Conservation (phyloP, 1,140 invertebrate genomes). For the Gonioctena quinquepunctata region DNA sequence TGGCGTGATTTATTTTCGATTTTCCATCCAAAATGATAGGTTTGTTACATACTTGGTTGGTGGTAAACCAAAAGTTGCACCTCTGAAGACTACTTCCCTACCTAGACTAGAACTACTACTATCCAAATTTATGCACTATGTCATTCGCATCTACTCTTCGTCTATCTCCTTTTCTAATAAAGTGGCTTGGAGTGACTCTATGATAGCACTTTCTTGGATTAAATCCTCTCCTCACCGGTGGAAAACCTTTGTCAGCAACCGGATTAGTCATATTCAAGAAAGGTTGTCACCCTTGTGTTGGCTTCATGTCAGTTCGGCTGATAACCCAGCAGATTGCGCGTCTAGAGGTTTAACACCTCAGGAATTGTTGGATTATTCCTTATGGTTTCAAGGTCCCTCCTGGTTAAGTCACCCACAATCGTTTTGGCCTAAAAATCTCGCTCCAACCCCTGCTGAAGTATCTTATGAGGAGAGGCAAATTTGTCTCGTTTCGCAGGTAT, state of each 20-base stretch:
- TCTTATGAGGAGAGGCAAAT: neutral
- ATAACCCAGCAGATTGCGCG: conserved; percentile 49
- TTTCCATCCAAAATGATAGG: conserved; percentile 17
- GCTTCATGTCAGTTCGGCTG: conserved; percentile 41
- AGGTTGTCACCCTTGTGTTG: conserved; percentile 30
- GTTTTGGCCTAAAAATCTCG: conserved; percentile 1
- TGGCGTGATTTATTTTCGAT: conserved; percentile 43
- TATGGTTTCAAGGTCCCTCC: conserved; percentile 5
- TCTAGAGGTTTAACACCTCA: conserved; percentile 35
- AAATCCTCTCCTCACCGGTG: neutral
- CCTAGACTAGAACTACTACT: conserved; percentile 39
- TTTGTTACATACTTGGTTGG: conserved; percentile 25
- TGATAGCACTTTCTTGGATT: conserved; percentile 51
- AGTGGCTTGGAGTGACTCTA: conserved; percentile 54
- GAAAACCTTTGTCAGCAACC: conserved; percentile 24
- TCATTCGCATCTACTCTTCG: neutral
- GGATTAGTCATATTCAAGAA: conserved; percentile 51
- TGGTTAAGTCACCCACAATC: neutral
- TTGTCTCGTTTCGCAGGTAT: too few relatives aligned
- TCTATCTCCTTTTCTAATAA: conserved; percentile 14
- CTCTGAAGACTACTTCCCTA: conserved; percentile 35
- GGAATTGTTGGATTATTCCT: conserved; percentile 2
- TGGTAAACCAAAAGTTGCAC: conserved; percentile 41
- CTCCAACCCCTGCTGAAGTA: too few relatives aligned
- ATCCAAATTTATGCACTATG: conserved; percentile 16